Evolutionary conservation across 1,140 invertebrate species (phyloP).

Genomic region (Tribolium madens): DNA sequence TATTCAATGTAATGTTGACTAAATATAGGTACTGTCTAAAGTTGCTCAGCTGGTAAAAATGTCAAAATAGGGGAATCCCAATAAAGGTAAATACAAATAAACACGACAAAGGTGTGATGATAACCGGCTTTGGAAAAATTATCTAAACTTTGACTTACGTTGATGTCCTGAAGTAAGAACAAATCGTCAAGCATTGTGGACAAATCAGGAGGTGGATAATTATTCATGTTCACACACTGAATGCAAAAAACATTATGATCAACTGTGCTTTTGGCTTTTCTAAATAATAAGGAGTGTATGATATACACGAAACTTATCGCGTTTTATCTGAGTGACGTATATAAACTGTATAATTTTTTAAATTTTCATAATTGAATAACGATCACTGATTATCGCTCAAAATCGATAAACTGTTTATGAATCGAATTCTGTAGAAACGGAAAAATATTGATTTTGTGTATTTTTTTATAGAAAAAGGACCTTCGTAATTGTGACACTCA

Average conservation of each 20-base stretch:
- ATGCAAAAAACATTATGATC: slow-evolving; percentile 15
- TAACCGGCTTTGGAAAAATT: no score
- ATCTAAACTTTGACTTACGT: background rate
- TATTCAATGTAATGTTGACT: no score
- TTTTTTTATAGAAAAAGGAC: no score
- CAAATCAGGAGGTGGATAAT: background rate
- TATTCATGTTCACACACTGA: slow-evolving; percentile 4
- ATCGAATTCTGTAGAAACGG: no score
- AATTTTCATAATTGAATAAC: slow-evolving; percentile 2
- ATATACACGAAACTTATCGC: slow-evolving; percentile 14
- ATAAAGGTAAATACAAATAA: background rate
- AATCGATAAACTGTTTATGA: background rate
- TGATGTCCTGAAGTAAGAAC: background rate
- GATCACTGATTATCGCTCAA: background rate
- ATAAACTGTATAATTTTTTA: slow-evolving; percentile 15
- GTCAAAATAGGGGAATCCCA: background rate
- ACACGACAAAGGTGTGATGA: background rate
- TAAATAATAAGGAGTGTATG: slow-evolving; percentile 21
- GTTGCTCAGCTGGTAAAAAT: no score
- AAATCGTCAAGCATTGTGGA: background rate
- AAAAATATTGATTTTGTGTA: no score
- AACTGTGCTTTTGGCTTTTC: slow-evolving; percentile 37
- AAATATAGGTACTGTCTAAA: no score
- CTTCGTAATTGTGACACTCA: no score
- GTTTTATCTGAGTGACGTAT: slow-evolving; percentile 39